Conservation (phyloP, 2,113 vertebrate genomes). For the Zosterops japonicus region DNA sequence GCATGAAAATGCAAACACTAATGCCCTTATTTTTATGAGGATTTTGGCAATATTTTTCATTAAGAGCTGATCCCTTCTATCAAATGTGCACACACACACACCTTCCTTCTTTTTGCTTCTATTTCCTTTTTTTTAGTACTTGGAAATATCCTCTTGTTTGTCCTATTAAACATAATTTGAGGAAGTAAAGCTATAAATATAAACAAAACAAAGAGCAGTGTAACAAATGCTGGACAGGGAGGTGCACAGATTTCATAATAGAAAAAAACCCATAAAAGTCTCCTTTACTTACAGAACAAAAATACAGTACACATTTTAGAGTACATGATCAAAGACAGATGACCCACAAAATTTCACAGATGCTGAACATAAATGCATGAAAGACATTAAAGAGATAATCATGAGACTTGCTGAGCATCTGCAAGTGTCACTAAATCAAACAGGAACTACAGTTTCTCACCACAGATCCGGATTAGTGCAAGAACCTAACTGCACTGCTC, state of each 20-base stretch:
- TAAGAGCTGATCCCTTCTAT: background rate
- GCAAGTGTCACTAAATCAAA: background rate
- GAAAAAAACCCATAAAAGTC: background rate
- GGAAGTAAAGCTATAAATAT: background rate
- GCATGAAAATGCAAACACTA: background rate
- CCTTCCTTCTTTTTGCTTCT: background rate
- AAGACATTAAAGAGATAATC: conserved; percentile 18
- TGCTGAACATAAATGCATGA: background rate
- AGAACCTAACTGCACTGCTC: background rate
- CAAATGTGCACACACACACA: background rate
- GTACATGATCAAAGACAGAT: background rate
- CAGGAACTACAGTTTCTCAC: background rate
- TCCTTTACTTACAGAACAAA: background rate
- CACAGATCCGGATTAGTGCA: background rate
- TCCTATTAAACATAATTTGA: background rate
- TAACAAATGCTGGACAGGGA: background rate
- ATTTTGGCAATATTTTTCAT: background rate
- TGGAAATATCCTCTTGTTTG: background rate
- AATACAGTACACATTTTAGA: background rate
- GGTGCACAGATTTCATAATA: background rate
- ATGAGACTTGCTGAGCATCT: conserved; percentile 18
- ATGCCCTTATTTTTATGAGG: background rate
- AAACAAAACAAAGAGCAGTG: background rate
- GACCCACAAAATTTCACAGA: conserved; percentile 14
- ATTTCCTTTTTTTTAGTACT: background rate